phyloP scores from a whole-genome alignment of 2,888 invertebrate genomes.

The Lepidocyrtinus sp. region DNA sequence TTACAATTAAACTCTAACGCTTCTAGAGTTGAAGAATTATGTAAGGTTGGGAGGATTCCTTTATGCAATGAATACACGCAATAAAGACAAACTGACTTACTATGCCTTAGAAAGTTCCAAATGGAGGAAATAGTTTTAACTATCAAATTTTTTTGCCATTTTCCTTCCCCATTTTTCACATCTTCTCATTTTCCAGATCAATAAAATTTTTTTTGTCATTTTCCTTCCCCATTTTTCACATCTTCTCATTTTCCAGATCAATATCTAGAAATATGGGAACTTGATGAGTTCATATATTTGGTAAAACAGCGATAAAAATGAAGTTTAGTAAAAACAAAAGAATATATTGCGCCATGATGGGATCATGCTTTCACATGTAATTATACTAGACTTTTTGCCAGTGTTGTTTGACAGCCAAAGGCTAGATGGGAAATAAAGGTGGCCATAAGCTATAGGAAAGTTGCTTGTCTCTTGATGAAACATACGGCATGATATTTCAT shows the following conservation, averaged over 20 bases:
- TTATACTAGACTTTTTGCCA: constrained; percentile 28
- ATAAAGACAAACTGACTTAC: background rate
- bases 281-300: background rate
- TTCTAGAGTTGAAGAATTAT: background rate
- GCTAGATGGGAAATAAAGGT: background rate
- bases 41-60: too few relatives aligned
- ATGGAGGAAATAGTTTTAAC: too few relatives aligned
- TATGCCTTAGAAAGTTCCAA: background rate
- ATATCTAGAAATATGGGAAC: too few relatives aligned
- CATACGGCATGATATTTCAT: constrained; percentile 54
- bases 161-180: too few relatives aligned
- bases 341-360: background rate
- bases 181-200: too few relatives aligned
- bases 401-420: background rate
- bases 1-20: background rate
- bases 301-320: background rate
- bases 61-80: background rate
- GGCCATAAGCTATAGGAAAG: background rate
- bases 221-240: too few relatives aligned
- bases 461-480: constrained; percentile 26
- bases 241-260: too few relatives aligned
- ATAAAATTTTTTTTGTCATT: too few relatives aligned
- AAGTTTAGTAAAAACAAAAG: background rate
- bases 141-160: too few relatives aligned
- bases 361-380: constrained; percentile 46